A percentile compares a stretch with the other conserved stretches of the same genome.
Evolutionary conservation across 2,888 invertebrate species (phyloP).

Genomic region (Mesodorylaimus sp.): DNA sequence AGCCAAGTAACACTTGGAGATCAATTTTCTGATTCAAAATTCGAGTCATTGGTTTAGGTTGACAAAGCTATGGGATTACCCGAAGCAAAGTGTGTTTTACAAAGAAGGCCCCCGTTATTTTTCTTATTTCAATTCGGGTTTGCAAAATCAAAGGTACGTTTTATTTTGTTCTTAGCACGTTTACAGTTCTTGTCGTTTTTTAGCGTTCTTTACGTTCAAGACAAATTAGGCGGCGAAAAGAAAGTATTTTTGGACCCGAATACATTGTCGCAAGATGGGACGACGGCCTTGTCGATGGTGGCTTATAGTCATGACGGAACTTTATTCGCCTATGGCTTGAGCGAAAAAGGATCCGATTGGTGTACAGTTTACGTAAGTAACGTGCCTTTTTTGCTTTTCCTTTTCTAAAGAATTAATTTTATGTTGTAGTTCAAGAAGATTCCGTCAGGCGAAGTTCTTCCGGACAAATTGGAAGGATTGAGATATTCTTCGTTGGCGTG

Average conservation of each 20-base stretch:
- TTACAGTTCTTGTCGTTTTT: conserved; percentile 13
- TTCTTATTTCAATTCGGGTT: conserved; percentile 74
- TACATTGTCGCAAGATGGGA: conserved; percentile 69
- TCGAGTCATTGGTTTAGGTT: conserved; percentile 38
- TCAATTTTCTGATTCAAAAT: background rate
- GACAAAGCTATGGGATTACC: conserved; percentile 81
- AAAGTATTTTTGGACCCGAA: conserved; percentile 84
- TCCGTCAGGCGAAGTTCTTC: conserved; percentile 52
- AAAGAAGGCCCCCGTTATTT: conserved; percentile 67
- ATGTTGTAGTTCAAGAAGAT: conserved; percentile 19
- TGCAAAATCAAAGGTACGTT: conserved; percentile 77
- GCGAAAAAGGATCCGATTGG: conserved; percentile 90
- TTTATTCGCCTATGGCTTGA: conserved; percentile 72
- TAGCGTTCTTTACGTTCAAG: conserved; percentile 76
- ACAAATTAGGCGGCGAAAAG: conserved; percentile 49
- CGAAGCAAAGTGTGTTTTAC: conserved; percentile 74
- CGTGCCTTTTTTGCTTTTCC: background rate
- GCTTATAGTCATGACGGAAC: conserved; percentile 73
- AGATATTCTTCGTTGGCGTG: conserved; percentile 79
- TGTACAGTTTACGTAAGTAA: conserved; percentile 47
- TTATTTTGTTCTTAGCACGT: conserved; percentile 12
- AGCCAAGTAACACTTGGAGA: background rate
- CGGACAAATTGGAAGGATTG: conserved; percentile 70
- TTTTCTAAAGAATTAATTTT: background rate
- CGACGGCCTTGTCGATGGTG: conserved; percentile 53